Conservation (phyloP, 2,113 vertebrate species). For the Lepus timidus region DNA sequence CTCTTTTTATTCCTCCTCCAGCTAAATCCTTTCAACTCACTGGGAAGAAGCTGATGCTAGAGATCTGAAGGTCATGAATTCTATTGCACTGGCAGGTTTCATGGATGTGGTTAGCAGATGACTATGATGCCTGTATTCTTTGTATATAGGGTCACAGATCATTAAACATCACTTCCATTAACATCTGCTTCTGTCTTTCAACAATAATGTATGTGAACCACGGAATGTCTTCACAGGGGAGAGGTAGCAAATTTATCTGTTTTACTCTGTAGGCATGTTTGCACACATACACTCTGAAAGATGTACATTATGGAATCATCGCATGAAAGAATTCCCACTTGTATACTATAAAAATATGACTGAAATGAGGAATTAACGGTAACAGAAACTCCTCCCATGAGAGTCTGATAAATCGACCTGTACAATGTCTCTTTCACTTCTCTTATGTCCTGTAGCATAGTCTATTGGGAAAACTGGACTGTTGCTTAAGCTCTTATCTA, state of each 20-base stretch:
- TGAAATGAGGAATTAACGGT: background rate
- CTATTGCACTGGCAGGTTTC: slow-evolving; percentile 52
- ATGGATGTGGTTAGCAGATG: slow-evolving; percentile 83
- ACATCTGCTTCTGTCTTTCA: slow-evolving; percentile 84
- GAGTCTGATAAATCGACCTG: background rate
- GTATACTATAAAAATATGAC: background rate
- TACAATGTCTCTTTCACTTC: background rate
- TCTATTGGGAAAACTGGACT: background rate
- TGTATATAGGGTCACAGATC: slow-evolving; percentile 80
- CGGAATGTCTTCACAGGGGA: slow-evolving; percentile 68
- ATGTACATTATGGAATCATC: slow-evolving; percentile 3
- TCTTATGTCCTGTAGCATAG: background rate
- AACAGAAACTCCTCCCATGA: background rate
- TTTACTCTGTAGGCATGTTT: background rate
- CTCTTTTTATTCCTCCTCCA: slow-evolving; percentile 74
- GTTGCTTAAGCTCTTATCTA: background rate
- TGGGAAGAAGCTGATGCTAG: slow-evolving; percentile 45
- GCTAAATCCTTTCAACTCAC: slow-evolving; percentile 75
- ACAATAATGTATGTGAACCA: slow-evolving; percentile 60
- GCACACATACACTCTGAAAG: background rate
- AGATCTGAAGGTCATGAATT: slow-evolving; percentile 79
- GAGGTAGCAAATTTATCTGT: slow-evolving; percentile 77
- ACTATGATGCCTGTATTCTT: slow-evolving; percentile 74
- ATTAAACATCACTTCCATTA: slow-evolving; percentile 81
- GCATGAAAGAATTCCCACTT: background rate